Evolutionary conservation across 2,888 invertebrate species (phyloP), one percentile per base, ranked within the genome.

Genomic region (Tetragonula carbonaria): DNA sequence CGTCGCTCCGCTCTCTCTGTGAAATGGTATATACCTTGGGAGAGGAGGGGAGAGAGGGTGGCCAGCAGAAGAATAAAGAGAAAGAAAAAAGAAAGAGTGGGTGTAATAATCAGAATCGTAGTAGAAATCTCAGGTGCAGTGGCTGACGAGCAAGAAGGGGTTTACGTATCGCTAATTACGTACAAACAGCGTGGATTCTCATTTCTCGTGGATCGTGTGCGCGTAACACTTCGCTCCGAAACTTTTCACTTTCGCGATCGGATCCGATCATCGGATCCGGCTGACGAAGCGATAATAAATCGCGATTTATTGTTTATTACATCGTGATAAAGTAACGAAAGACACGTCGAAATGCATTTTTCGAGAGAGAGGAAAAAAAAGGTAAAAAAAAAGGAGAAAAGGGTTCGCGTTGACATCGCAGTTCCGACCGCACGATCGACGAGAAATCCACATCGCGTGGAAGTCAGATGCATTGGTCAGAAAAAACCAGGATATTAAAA

Each of bases 101-200:
- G 78, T 70, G 76, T 78, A 66, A 79, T 45, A 82, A 80, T 75
- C 63, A 73, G 55, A 78, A 78, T 78, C 72, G 82, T 57, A 80
- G 74, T 73, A 74, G 80, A 88, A 90, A 33, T 85, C 79, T 90
- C 88, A 92, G 90, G 93, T 93, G 93, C 93, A 93, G 92, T 93
- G 93, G 92, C 91, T 93, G 92, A 92, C 93, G 93, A 93, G 93
- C 93, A 93, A 93, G 91, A 91, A 92, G 91, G 91, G 91, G 90
- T 89, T 91, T 88, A 85, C 86, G 77, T 88, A 91, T 92, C 90
- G 91, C 92, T 93, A 93, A 92, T 88, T 91, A 92, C 91, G 91
- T 90, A 92, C 88, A 90, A 91, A 91, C 87, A 91, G 92, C 91
- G 91, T 91, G 91, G 90, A 92, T 88, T 87, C 79, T 45, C 78